A percentile compares a stretch with the other conserved stretches of the same genome.
Conservation (phyloP, 2,113 vertebrate genomes). For the Dipodomys ordii region DNA sequence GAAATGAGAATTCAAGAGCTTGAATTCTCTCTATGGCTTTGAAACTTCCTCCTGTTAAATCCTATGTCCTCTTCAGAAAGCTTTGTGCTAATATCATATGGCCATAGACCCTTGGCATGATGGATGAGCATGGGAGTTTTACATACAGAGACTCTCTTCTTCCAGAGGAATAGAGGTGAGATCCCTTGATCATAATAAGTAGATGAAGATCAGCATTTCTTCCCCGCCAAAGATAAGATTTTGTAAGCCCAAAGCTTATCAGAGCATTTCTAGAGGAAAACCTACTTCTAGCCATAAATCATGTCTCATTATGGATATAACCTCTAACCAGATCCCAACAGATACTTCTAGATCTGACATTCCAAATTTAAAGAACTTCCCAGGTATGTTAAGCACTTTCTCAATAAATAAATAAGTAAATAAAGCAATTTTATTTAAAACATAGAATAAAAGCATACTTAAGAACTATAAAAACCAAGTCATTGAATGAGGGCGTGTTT, state of each 20-base stretch:
- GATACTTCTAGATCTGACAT: neutral
- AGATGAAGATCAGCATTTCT: neutral
- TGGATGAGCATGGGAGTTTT: neutral
- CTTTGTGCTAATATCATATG: neutral
- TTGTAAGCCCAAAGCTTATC: neutral
- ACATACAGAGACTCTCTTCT: neutral
- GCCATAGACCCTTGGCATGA: neutral
- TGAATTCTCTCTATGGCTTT: neutral
- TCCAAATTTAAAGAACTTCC: neutral
- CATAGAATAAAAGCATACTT: neutral
- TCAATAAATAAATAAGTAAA: neutral
- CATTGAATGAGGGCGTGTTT: neutral
- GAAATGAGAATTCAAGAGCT: neutral
- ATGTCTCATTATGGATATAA: conserved; percentile 20
- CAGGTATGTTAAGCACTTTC: neutral
- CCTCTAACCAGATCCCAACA: neutral
- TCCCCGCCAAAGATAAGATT: neutral
- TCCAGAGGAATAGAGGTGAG: neutral
- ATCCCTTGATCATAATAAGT: neutral
- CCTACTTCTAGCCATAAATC: neutral
- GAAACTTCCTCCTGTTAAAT: neutral
- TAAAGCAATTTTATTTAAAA: conserved; percentile 49
- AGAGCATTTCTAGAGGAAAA: neutral
- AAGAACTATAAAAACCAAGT: neutral
- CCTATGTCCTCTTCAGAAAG: neutral